These are phyloP conservation scores for Moxostoma hubbsi DNA, from an alignment of 2,797 vertebrate species.

Conservation along the genomic window DNA sequence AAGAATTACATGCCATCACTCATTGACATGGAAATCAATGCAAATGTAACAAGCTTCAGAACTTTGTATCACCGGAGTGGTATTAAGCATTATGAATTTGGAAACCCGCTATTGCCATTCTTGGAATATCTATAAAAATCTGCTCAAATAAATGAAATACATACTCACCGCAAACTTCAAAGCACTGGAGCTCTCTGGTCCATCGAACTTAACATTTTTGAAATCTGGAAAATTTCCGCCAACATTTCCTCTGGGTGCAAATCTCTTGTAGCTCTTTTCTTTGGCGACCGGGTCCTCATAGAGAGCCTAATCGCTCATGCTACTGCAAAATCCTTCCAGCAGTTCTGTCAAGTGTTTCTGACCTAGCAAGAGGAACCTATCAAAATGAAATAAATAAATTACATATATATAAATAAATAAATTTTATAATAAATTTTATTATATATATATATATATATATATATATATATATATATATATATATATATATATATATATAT, in stretches of 20 bases:
- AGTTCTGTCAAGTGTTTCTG: slow-evolving; percentile 82
- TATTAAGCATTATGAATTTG: background rate
- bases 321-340: slow-evolving; percentile 78
- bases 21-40: background rate
- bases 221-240: slow-evolving; percentile 72
- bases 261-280: slow-evolving; percentile 75
- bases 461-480: too few relatives aligned
- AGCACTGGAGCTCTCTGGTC: slow-evolving; percentile 75
- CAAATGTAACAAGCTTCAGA: background rate
- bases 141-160: background rate
- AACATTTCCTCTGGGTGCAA: slow-evolving; percentile 74
- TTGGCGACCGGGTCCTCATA: slow-evolving; percentile 76
- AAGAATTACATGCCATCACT: background rate
- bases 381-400: background rate
- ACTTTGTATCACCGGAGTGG: too few relatives aligned
- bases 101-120: background rate
- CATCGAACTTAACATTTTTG: slow-evolving; percentile 78
- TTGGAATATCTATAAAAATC: background rate
- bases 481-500: too few relatives aligned
- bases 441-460: too few relatives aligned
- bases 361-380: slow-evolving; percentile 79
- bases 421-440: too few relatives aligned
- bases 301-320: slow-evolving; percentile 82
- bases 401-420: too few relatives aligned
- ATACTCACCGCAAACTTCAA: slow-evolving; percentile 84